Base-by-base conservation (phyloP, 1,140 invertebrate species). In the Calosoma granatense region DNA sequence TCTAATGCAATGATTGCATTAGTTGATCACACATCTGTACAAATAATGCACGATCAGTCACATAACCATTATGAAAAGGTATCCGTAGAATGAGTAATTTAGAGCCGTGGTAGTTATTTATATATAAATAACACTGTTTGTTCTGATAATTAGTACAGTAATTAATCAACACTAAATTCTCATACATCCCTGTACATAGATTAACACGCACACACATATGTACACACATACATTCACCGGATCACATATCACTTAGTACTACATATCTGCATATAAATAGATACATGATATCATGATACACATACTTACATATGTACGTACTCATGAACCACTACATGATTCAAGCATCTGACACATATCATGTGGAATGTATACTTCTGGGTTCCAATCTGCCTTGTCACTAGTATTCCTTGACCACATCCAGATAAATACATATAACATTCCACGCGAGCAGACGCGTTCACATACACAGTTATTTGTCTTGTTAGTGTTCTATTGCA, bases 311-410 rank as follows among this genome's bases (percentile, higher is more conserved):
- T n/a, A n/a, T n/a, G n/a, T n/a, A n/a, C n/a, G n/a, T n/a, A n/a
- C n/a, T n/a, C n/a, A n/a, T n/a, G n/a, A n/a, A n/a, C n/a, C n/a
- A n/a, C n/a, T n/a, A n/a, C n/a, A n/a, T n/a, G n/a, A n/a, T n/a
- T n/a, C n/a, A n/a, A n/a, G n/a, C n/a, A n/a, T n/a, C n/a, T n/a
- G n/a, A n/a, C n/a, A n/a, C n/a, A n/a, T n/a, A 64, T 63, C 56
- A 77, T 78, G 76, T 75, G 76, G 78, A 79, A 79, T 79, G 77
- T 79, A 77, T 72, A 77, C 73, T 76, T 77, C 75, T 76, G 73
- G 74, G 73, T 72, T 79, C 78, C 78, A 81, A 81, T 81, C 79
- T 81, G 78, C 74, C 75, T 73, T 70, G 63, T 67, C 53, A 59
- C 41, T 47, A 47, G 41, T 11, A 47, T 11, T 47, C 41, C 41